A percentile compares a stretch with the other conserved stretches of the same genome.
These are phyloP conservation scores for Pachydiplax longipennis DNA, from an alignment of 2,888 invertebrate genomes.

Conservation along the genomic window DNA sequence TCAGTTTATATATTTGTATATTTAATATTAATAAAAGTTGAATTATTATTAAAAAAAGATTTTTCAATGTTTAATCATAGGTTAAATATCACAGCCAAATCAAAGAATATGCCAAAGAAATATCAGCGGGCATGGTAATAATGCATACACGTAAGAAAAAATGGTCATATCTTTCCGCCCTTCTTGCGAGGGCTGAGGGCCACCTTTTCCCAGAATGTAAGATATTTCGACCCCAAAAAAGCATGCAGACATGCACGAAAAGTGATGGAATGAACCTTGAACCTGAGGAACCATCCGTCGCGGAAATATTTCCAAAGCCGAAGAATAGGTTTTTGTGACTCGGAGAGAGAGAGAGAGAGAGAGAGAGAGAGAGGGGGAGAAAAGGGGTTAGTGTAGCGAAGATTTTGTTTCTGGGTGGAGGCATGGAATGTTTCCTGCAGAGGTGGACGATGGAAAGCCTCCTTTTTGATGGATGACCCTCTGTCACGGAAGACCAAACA, in stretches of 20 bases:
- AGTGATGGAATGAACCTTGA: neutral
- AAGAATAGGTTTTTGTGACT: neutral
- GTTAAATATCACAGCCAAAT: no score
- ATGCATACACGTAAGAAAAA: no score
- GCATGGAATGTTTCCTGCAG: conserved; percentile 11
- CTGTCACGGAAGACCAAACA: conserved; percentile 32
- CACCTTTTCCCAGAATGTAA: neutral
- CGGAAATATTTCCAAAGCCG: neutral
- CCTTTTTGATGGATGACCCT: conserved; percentile 31
- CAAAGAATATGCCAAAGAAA: no score
- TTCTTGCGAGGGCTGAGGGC: neutral
- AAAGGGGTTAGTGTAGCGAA: neutral
- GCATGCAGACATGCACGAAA: neutral
- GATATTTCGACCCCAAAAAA: neutral
- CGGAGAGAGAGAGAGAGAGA: neutral
- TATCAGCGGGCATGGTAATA: no score
- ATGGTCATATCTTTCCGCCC: neutral
- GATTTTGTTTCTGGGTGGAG: neutral
- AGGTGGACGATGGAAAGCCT: conserved; percentile 33
- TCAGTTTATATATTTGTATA: no score
- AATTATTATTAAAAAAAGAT: no score
- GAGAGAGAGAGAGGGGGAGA: neutral
- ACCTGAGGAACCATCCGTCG: neutral
- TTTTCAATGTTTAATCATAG: no score
- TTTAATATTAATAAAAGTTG: no score